These are phyloP conservation scores for Eumaeus atala DNA, from an alignment of 1,140 invertebrate species.

Conservation along the genomic window DNA sequence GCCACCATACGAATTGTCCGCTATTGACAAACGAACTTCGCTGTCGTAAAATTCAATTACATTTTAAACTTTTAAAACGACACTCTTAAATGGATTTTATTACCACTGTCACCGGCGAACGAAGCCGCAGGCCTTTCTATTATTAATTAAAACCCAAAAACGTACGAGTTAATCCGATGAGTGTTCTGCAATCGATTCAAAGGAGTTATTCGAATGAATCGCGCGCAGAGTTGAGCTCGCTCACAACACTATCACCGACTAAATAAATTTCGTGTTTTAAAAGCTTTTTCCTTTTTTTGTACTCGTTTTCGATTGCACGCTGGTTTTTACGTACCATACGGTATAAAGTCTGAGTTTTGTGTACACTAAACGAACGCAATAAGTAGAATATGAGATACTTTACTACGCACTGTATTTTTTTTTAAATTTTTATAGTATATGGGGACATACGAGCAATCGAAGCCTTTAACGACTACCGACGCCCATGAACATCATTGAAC, in stretches of 20 bases:
- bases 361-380: no score
- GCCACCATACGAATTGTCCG: conserved; percentile 24
- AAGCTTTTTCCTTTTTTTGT: conserved; percentile 14
- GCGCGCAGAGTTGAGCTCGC: neutral
- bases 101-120: conserved; percentile 34
- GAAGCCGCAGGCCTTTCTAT: conserved; percentile 32
- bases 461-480: no score
- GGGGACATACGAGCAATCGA: no score
- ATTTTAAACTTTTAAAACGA: conserved; percentile 25
- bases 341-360: neutral
- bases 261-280: conserved; percentile 23
- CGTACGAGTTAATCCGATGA: conserved; percentile 36
- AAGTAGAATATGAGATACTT: no score
- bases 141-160: conserved; percentile 56
- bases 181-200: conserved; percentile 39
- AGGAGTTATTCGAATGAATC: conserved; percentile 37
- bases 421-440: no score
- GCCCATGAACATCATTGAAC: no score
- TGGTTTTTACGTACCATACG: conserved; percentile 1
- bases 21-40: conserved; percentile 21
- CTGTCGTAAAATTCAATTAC: conserved; percentile 32
- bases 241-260: neutral
- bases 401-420: no score
- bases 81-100: conserved; percentile 25
- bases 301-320: conserved; percentile 8